Evolutionary conservation across 1,140 invertebrate species (phyloP).

Genomic region (Neoseiulus cucumeris): DNA sequence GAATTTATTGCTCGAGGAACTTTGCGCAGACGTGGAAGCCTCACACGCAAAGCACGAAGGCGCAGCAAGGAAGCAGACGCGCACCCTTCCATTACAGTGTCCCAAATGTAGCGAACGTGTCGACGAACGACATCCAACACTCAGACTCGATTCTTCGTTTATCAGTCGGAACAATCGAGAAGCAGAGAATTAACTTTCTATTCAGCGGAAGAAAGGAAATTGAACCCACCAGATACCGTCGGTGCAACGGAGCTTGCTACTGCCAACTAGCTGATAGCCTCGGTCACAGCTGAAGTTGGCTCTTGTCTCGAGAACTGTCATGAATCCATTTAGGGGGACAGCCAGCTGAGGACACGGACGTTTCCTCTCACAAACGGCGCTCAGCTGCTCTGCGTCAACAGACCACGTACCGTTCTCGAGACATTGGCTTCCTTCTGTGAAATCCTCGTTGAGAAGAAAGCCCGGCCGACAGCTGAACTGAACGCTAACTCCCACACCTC

Average conservation of each 20-base stretch:
- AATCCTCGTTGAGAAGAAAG: neutral
- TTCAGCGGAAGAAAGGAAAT: no score
- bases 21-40: no score
- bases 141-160: no score
- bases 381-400: neutral
- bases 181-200: no score
- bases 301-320: neutral
- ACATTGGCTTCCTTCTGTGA: neutral
- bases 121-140: no score
- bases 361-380: neutral
- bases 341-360: neutral
- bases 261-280: constrained; percentile 3
- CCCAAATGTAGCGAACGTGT: no score
- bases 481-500: neutral
- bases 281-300: neutral
- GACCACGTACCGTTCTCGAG: neutral
- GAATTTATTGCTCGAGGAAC: no score
- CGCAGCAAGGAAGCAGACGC: no score
- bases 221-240: neutral
- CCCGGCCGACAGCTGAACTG: neutral
- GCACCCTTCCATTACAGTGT: no score
- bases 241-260: neutral
- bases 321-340: neutral
- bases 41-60: no score
- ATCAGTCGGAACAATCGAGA: no score